Base-by-base conservation (phyloP, 2,113 vertebrate genomes). In the Rhea americana region DNA sequence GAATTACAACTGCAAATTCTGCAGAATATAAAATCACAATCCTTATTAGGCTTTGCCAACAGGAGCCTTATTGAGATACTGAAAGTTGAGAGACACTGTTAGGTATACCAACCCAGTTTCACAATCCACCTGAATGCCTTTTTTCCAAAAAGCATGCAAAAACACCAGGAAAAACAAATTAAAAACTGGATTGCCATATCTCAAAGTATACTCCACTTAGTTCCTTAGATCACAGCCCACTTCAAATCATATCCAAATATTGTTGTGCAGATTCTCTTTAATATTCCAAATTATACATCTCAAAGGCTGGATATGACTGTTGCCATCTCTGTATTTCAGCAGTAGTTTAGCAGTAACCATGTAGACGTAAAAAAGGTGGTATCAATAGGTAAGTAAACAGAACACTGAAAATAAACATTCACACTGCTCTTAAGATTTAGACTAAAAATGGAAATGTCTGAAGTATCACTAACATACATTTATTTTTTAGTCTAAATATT, bases 401-500 rank as follows among this genome's bases (percentile, higher is more conserved):
- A 89, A 68, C 43, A 81, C 13, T 41, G 37, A 73, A 90, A 93
- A 85, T 30, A 83, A 5, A 41, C 9, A 32, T 91, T 41, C 51
- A 53, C 17, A 68, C 5, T 39, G 15, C 19, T 59, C 50, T 66
- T 58, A 26, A 11, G 14, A 82, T 6, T 63, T 30, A 90, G 77
- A 75, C 79, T 95, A 90, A 93, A 95, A 94, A 90, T 93, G 76
- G 85, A 93, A 94, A 56, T 8, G 9, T 85, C 21, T 79, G 53
- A 94, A 87, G 80, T 47, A 93, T 61, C 48, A 67, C 25, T 87
- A 74, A 82, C 22, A 53, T 48, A 65, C 9, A 43, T 17, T 87
- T 90, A 41, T 63, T 76, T 83, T 94, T 95, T 80, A 93, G 56
- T 83, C 72, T 93, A 95, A 94, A 95, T 93, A 96, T 94, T 91